Evolutionary conservation across 1,140 invertebrate genomes (phyloP).

Genomic region (Pachypsylla venusta): DNA sequence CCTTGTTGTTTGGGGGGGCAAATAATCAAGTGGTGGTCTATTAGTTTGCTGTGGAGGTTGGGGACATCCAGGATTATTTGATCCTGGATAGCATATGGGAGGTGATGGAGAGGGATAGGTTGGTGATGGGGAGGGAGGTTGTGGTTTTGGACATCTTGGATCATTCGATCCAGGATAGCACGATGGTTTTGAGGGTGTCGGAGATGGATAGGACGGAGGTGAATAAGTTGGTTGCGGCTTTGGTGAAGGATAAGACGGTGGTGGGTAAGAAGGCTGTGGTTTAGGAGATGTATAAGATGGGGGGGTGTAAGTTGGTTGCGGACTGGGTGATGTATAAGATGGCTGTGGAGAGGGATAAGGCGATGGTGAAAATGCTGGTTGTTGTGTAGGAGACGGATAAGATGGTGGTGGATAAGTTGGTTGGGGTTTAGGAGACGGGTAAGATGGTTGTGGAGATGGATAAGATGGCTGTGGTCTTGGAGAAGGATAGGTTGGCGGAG

Average conservation of each 20-base stretch:
- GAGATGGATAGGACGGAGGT: slow-evolving; percentile 19
- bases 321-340: slow-evolving; percentile 11
- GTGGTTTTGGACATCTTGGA: slow-evolving; percentile 26
- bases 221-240: background rate
- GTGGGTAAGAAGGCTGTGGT: slow-evolving; percentile 12
- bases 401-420: slow-evolving; percentile 17
- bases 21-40: slow-evolving; percentile 14
- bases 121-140: slow-evolving; percentile 18
- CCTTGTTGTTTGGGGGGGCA: slow-evolving; percentile 11
- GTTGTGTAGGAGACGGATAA: slow-evolving; percentile 24
- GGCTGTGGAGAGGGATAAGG: slow-evolving; percentile 13
- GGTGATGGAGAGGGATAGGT: slow-evolving; percentile 13
- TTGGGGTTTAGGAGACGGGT: slow-evolving; percentile 27
- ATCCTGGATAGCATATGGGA: slow-evolving; percentile 29
- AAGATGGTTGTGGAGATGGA: slow-evolving; percentile 22
- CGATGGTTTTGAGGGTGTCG: slow-evolving; percentile 20
- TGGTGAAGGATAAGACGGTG: background rate
- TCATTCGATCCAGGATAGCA: slow-evolving; percentile 29
- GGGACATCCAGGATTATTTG: slow-evolving; percentile 27
- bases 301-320: slow-evolving; percentile 20
- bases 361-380: slow-evolving; percentile 16
- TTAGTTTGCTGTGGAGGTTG: slow-evolving; percentile 20
- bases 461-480: slow-evolving; percentile 22
- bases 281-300: slow-evolving; percentile 30
- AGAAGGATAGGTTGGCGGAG: slow-evolving; percentile 26